Conservation (phyloP, 2,113 vertebrate genomes). For the mouse (Mus musculus) region GRCm39 chr10:124498501-124499000, state of each 20-base stretch:
- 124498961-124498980: not conserved
- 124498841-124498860: not conserved
- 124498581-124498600: not conserved
- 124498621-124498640: not conserved
- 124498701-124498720: not conserved
- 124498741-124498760: not conserved
- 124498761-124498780: not conserved
- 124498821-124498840: not conserved
- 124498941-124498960: not conserved
- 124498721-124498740: no score
- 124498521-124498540: not conserved
- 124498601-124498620: not conserved
- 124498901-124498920: not conserved
- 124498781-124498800: not conserved
- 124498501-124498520: not conserved
- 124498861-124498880: not conserved
- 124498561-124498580: not conserved
- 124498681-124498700: accelerated
- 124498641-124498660: not conserved
- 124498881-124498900: not conserved
- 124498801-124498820: not conserved
- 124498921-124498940: not conserved
- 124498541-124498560: not conserved
- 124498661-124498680: not conserved
- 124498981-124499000: not conserved